phyloP scores from a whole-genome alignment of 2,797 vertebrate species.

The Lophotriccus pileatus region DNA sequence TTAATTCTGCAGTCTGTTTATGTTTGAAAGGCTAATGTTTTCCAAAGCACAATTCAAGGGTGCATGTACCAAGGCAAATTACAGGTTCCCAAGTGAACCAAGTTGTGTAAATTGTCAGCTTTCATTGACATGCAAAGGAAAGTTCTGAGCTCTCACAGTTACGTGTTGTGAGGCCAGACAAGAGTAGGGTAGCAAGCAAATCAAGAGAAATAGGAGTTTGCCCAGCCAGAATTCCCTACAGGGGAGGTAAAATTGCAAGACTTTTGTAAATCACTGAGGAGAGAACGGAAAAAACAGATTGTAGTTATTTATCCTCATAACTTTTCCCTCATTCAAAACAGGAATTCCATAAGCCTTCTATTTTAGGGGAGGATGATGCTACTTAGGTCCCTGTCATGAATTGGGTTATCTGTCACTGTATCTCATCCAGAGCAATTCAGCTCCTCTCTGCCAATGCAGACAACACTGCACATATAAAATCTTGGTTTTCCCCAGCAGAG shows the following conservation, averaged over 20 bases:
- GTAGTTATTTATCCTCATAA: background rate
- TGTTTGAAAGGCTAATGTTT: constrained; percentile 22
- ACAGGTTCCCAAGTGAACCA: background rate
- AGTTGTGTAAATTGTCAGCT: constrained; percentile 17
- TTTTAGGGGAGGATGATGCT: background rate
- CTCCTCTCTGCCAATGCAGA: background rate
- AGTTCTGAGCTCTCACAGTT: background rate
- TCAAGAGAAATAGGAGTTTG: background rate
- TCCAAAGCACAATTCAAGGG: constrained; percentile 2
- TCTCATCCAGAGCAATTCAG: background rate
- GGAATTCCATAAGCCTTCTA: background rate
- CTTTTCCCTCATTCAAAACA: background rate
- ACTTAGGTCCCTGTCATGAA: background rate
- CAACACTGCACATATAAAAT: background rate
- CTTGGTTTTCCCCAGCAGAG: background rate
- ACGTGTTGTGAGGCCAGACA: background rate
- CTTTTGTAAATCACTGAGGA: background rate
- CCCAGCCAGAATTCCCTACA: background rate
- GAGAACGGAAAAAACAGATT: background rate
- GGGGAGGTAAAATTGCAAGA: background rate
- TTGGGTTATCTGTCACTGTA: background rate
- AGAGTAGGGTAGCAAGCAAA: background rate
- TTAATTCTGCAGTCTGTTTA: constrained; percentile 35
- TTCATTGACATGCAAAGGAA: background rate
- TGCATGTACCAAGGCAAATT: background rate